phyloP scores from a whole-genome alignment of 2,113 vertebrate species.

The Ranitomeya variabilis region DNA sequence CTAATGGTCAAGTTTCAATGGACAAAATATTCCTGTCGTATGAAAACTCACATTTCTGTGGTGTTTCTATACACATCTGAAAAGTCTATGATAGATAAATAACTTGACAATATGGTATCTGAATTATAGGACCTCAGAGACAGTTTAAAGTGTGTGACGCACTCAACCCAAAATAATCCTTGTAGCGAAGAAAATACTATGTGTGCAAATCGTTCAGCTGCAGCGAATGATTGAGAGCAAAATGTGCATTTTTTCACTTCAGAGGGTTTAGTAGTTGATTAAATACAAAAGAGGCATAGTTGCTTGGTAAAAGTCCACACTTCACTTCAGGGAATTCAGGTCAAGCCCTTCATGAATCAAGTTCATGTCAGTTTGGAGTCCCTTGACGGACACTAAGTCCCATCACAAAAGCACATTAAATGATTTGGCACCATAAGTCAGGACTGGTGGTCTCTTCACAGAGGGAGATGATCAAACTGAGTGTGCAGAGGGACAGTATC shows the following conservation, averaged over 20 bases:
- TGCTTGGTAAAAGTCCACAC: conserved; percentile 67
- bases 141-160: conserved; percentile 78
- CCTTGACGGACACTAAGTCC: conserved; percentile 68
- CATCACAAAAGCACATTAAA: conserved; percentile 72
- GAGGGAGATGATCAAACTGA: conserved; percentile 45
- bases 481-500: conserved; percentile 7
- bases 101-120: conserved; percentile 10
- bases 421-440: conserved; percentile 67
- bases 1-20: background rate
- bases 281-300: conserved; percentile 70
- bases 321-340: conserved; percentile 77
- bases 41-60: conserved; percentile 7
- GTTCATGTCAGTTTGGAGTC: conserved; percentile 69
- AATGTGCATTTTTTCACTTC: conserved; percentile 80
- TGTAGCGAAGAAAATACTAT: conserved; percentile 66
- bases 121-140: conserved; percentile 66
- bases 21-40: background rate
- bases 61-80: background rate
- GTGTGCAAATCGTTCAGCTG: conserved; percentile 70
- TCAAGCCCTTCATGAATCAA: conserved; percentile 65
- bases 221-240: conserved; percentile 73
- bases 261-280: conserved; percentile 78
- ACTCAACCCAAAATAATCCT: conserved; percentile 74
- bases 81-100: background rate
- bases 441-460: conserved; percentile 57